Conservation (phyloP, 2,113 vertebrate species). For the Myxocyprinus asiaticus region DNA sequence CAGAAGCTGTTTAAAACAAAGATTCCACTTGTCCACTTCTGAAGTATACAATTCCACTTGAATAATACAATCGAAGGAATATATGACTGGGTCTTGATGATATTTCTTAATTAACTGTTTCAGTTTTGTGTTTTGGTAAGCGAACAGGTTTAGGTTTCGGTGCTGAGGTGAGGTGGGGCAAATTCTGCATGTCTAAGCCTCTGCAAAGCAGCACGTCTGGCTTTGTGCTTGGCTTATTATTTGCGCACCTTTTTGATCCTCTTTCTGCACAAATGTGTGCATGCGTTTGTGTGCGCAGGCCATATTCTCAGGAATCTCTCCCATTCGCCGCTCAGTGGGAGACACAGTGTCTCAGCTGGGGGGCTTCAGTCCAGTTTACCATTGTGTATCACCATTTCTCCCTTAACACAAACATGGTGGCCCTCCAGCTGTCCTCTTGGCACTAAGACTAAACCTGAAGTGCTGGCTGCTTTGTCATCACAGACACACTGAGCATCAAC, state of each 20-base stretch:
- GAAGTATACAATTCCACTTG: neutral
- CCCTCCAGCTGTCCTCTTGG: conserved; percentile 49
- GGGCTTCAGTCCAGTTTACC: conserved; percentile 69
- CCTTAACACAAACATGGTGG: conserved; percentile 60
- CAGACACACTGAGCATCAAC: neutral
- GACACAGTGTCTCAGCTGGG: conserved; percentile 63
- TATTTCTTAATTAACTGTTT: neutral
- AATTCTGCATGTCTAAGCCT: conserved; percentile 10
- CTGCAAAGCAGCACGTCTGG: neutral
- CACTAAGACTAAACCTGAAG: conserved; percentile 42
- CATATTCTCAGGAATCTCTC: conserved; percentile 60
- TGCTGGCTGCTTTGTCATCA: conserved; percentile 28
- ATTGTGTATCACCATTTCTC: conserved; percentile 78
- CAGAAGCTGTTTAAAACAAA: conserved; percentile 30
- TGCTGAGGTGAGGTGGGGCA: neutral
- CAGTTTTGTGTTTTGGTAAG: neutral
- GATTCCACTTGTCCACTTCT: conserved; percentile 33
- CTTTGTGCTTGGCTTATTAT: conserved; percentile 48
- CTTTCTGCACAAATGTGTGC: conserved; percentile 33
- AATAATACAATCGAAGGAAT: neutral
- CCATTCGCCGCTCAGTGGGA: conserved; percentile 56
- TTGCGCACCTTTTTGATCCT: conserved; percentile 24
- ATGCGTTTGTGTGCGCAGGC: conserved; percentile 39
- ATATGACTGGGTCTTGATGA: neutral
- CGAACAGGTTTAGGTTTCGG: neutral